A percentile compares a stretch with the other conserved stretches of the same genome.
These are phyloP conservation scores for Geococcyx californianus DNA, from an alignment of 2,113 vertebrate genomes.

Conservation along the genomic window DNA sequence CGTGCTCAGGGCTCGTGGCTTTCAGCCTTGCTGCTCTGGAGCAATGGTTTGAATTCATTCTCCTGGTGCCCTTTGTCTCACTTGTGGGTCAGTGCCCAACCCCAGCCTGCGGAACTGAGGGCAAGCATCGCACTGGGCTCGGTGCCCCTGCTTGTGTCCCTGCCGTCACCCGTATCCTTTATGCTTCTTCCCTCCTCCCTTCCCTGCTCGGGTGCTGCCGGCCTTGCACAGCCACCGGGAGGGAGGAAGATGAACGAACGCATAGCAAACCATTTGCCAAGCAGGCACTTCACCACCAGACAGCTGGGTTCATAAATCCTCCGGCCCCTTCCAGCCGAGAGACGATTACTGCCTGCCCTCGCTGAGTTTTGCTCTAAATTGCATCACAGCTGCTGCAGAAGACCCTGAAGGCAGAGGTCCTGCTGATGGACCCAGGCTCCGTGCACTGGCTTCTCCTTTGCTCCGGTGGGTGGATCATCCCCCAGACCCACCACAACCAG, in stretches of 20 bases:
- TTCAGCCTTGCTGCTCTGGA: not conserved
- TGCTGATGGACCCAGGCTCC: rapidly evolving
- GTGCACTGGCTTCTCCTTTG: rapidly evolving
- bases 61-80: not conserved
- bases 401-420: not conserved
- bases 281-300: not conserved
- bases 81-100: not conserved
- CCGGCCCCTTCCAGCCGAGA: rapidly evolving
- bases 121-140: not conserved
- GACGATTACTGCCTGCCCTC: not conserved
- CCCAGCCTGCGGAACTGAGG: not conserved
- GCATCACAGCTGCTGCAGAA: not conserved
- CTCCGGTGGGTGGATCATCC: rapidly evolving
- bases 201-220: rapidly evolving
- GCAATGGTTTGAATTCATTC: rapidly evolving
- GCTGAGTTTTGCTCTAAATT: not conserved
- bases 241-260: not conserved
- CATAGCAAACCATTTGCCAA: not conserved
- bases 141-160: rapidly evolving
- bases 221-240: not conserved
- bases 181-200: not conserved
- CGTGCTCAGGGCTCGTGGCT: not conserved
- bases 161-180: not conserved
- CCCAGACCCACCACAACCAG: not conserved
- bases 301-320: constrained; percentile 6